These are phyloP conservation scores for Parelbella ahira DNA, from an alignment of 2,888 invertebrate genomes.

Conservation along the genomic window DNA sequence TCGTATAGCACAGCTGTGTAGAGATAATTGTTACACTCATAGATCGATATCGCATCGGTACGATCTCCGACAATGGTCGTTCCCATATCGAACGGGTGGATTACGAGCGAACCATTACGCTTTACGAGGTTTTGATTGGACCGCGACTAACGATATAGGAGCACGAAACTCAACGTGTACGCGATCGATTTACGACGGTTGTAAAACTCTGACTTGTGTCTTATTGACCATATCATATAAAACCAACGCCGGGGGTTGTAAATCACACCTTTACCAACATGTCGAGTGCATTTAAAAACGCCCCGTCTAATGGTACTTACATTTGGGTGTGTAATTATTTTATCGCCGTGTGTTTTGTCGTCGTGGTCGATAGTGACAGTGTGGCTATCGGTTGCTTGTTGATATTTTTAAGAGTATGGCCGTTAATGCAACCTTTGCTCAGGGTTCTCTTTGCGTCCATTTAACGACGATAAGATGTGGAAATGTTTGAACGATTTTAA, in stretches of 20 bases:
- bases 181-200: constrained; percentile 63
- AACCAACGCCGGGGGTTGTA: constrained; percentile 51
- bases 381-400: too few relatives aligned
- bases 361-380: constrained; percentile 25
- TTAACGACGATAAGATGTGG: constrained; percentile 23
- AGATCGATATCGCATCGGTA: constrained; percentile 40
- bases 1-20: constrained; percentile 9
- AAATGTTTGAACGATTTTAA: constrained; percentile 16
- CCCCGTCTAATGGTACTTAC: constrained; percentile 26
- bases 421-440: constrained; percentile 36
- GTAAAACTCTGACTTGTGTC: constrained; percentile 59
- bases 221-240: constrained; percentile 57
- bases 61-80: constrained; percentile 58
- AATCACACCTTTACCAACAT: constrained; percentile 41
- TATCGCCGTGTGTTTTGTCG: constrained; percentile 23
- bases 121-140: constrained; percentile 74
- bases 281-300: constrained; percentile 28
- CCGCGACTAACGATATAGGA: constrained; percentile 65
- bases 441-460: too few relatives aligned
- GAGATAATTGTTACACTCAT: constrained; percentile 8
- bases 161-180: constrained; percentile 53
- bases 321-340: constrained; percentile 26
- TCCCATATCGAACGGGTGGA: constrained; percentile 71
- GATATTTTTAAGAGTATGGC: constrained; percentile 31
- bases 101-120: constrained; percentile 65